Evolutionary conservation across 2,888 invertebrate genomes (phyloP).

Genomic region (Cryptophagus acutangulus): DNA sequence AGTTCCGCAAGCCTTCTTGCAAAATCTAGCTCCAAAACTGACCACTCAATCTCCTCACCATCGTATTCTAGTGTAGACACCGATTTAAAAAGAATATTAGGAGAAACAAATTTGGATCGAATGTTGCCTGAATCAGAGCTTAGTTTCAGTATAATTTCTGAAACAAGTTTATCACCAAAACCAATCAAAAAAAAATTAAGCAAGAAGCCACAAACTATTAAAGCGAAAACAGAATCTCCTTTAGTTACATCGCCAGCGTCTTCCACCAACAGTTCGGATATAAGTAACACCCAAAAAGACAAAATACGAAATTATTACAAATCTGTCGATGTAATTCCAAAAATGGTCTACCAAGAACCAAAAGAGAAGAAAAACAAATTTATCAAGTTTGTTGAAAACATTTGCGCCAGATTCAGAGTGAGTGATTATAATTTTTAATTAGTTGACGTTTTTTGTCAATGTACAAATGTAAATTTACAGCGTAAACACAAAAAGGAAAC

Average conservation of each 20-base stretch:
- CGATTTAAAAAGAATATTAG: not conserved
- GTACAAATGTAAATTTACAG: constrained; percentile 21
- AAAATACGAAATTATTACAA: constrained; percentile 2
- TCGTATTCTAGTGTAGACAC: not conserved
- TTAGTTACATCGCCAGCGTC: not conserved
- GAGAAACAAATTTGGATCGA: not conserved
- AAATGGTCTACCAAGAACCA: not conserved
- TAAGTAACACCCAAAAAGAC: not conserved
- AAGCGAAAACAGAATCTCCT: not conserved
- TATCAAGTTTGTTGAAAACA: not conserved
- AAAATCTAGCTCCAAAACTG: too few relatives aligned
- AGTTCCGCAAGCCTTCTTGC: too few relatives aligned
- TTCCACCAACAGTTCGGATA: not conserved
- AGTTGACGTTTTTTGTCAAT: not conserved
- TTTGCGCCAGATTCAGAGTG: not conserved
- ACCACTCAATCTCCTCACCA: too few relatives aligned
- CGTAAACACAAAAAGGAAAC: constrained; percentile 18
- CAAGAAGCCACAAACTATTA: not conserved
- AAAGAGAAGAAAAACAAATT: constrained; percentile 1
- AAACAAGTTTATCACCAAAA: not conserved
- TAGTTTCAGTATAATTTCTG: not conserved
- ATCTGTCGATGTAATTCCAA: not conserved
- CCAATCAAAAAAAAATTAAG: not conserved
- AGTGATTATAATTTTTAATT: constrained; percentile 2
- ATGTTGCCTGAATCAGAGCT: not conserved